Percentiles rank a stretch among this genome's conserved stretches.
Conservation (phyloP, 2,113 vertebrate genomes). For the Mesocricetus auratus region DNA sequence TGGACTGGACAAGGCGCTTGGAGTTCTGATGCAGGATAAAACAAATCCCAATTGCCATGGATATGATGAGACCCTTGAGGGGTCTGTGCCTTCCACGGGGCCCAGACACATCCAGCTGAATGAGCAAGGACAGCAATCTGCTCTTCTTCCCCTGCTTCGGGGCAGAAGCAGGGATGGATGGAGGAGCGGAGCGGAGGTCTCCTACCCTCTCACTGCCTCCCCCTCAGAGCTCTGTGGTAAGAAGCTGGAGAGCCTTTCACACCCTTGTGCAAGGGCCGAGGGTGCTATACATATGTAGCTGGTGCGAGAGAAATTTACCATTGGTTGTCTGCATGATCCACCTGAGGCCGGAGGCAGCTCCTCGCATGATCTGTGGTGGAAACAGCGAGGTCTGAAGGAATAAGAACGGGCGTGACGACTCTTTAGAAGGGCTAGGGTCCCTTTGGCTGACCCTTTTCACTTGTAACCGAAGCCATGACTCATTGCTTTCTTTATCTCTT, state of each 20-base stretch:
- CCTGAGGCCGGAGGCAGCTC: not conserved
- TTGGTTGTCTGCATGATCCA: too few species aligned
- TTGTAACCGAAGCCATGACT: not conserved
- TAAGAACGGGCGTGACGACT: too few species aligned
- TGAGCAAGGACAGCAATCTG: not conserved
- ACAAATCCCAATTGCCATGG: not conserved
- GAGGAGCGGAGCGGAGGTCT: not conserved
- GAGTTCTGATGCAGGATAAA: not conserved
- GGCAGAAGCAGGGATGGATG: not conserved
- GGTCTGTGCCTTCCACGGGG: not conserved
- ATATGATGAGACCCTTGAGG: not conserved
- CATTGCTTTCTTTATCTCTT: not conserved
- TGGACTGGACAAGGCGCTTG: too few species aligned
- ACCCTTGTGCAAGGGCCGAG: not conserved
- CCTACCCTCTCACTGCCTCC: too few species aligned
- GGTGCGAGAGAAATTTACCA: accelerated
- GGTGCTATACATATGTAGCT: not conserved
- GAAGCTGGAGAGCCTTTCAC: too few species aligned
- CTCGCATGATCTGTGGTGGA: not conserved
- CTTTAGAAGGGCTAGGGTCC: not conserved
- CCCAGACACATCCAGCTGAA: not conserved
- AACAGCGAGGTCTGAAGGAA: accelerated
- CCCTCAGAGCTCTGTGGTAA: accelerated
- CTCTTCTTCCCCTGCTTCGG: not conserved
- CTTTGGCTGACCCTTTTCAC: not conserved